Percentiles rank a stretch among this genome's conserved stretches.
These are phyloP conservation scores for Timema cristinae DNA, from an alignment of 2,888 invertebrate species.

Conservation along the genomic window DNA sequence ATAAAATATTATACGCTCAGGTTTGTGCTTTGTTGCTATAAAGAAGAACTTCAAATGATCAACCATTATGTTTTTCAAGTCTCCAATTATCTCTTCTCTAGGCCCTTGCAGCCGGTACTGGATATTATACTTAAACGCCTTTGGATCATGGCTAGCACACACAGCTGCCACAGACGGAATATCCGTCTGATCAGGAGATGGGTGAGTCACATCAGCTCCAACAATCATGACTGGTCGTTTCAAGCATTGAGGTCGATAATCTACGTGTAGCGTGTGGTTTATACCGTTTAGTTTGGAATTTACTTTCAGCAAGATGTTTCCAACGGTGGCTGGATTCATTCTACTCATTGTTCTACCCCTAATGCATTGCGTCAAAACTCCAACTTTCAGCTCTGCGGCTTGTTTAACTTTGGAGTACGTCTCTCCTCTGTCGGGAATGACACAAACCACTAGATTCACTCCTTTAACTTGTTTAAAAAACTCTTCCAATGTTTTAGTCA, in stretches of 20 bases:
- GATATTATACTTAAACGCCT: constrained; percentile 65
- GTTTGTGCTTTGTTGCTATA: constrained; percentile 47
- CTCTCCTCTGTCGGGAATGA: constrained; percentile 52
- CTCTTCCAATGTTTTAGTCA: constrained; percentile 11
- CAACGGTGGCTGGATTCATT: constrained; percentile 22
- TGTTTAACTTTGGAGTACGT: constrained; percentile 41
- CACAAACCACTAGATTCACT: constrained; percentile 56
- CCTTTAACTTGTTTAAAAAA: constrained; percentile 31
- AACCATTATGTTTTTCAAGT: constrained; percentile 63
- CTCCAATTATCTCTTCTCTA: constrained; percentile 67
- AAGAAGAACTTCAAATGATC: constrained; percentile 62
- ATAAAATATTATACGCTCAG: constrained; percentile 62
- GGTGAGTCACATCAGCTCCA: constrained; percentile 93
- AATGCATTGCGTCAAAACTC: constrained; percentile 29
- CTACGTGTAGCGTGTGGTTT: constrained; percentile 55
- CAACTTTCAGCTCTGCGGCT: constrained; percentile 27
- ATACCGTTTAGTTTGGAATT: constrained; percentile 72
- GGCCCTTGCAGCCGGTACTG: constrained; percentile 73
- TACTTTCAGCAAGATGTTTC: constrained; percentile 29
- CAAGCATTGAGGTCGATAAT: constrained; percentile 48
- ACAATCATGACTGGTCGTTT: constrained; percentile 60
- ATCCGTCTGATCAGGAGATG: constrained; percentile 66
- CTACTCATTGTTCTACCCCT: constrained; percentile 20
- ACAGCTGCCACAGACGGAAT: constrained; percentile 59
- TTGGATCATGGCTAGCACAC: constrained; percentile 66